phyloP scores from a whole-genome alignment of 2,888 invertebrate genomes.

The Pachydiplax longipennis region DNA sequence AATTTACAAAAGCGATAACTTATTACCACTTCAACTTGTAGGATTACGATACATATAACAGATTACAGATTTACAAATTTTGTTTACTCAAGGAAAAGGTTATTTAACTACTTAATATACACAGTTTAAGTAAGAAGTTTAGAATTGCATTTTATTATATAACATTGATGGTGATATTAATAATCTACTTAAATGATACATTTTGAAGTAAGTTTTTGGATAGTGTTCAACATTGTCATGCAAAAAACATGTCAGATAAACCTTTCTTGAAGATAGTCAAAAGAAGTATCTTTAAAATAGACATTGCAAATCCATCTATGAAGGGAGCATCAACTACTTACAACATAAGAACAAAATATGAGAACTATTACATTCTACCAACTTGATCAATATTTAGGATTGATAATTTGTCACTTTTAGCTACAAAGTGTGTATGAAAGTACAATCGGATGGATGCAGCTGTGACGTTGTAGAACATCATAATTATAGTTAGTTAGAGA shows the following conservation, averaged over 20 bases:
- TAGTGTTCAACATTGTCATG: background rate
- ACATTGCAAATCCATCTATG: background rate
- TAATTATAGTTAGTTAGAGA: too few relatives aligned
- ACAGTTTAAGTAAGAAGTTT: background rate
- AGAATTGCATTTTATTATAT: background rate
- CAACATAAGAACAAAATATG: background rate
- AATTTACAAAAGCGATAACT: too few relatives aligned
- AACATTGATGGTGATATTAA: background rate
- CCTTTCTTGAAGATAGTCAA: background rate
- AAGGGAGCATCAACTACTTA: background rate
- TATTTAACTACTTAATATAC: too few relatives aligned
- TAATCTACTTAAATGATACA: background rate
- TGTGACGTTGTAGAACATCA: too few relatives aligned
- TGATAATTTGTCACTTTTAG: too few relatives aligned
- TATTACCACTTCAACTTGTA: too few relatives aligned
- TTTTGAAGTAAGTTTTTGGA: background rate
- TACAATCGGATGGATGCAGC: too few relatives aligned
- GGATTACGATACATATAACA: too few relatives aligned
- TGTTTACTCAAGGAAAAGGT: too few relatives aligned
- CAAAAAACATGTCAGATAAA: background rate
- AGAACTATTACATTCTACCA: background rate
- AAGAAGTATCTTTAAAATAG: background rate
- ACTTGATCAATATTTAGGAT: too few relatives aligned
- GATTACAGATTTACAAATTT: too few relatives aligned
- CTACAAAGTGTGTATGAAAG: too few relatives aligned